Evolutionary conservation across 2,888 invertebrate species (phyloP).

Genomic region (Uropetala carovei): DNA sequence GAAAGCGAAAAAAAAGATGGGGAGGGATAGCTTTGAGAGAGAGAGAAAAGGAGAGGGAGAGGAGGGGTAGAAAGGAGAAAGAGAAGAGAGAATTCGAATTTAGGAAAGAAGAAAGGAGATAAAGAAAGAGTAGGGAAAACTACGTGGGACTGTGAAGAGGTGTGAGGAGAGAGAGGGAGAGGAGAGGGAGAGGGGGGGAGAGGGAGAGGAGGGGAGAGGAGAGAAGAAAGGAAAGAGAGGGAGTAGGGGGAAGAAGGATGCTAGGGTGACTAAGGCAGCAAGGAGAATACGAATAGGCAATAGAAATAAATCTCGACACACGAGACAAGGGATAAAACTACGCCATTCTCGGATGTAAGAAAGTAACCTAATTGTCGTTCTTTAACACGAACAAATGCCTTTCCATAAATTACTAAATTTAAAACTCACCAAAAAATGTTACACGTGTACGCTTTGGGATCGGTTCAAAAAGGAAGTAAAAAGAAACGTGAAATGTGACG

Average conservation of each 20-base stretch:
- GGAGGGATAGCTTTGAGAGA: slow-evolving; percentile 33
- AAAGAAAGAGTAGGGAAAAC: background rate
- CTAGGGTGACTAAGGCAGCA: background rate
- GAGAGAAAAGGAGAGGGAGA: background rate
- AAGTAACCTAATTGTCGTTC: background rate
- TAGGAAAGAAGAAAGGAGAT: background rate
- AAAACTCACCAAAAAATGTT: background rate
- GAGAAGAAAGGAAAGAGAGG: slow-evolving; percentile 25
- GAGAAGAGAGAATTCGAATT: background rate
- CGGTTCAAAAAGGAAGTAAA: background rate
- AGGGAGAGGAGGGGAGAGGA: background rate
- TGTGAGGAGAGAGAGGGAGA: background rate
- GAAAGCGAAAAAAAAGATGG: slow-evolving; percentile 38
- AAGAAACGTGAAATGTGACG: background rate
- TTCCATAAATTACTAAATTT: background rate
- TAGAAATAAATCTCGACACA: background rate
- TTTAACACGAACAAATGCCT: background rate
- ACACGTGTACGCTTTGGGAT: background rate
- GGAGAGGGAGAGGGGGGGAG: background rate
- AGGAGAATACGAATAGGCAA: background rate
- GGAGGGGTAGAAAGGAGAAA: background rate
- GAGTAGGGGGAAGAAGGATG: background rate
- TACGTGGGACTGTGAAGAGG: background rate
- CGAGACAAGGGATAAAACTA: background rate
- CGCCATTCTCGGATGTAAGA: background rate